Base-by-base conservation (phyloP, 1,140 invertebrate genomes). In the Eciton burchellii region DNA sequence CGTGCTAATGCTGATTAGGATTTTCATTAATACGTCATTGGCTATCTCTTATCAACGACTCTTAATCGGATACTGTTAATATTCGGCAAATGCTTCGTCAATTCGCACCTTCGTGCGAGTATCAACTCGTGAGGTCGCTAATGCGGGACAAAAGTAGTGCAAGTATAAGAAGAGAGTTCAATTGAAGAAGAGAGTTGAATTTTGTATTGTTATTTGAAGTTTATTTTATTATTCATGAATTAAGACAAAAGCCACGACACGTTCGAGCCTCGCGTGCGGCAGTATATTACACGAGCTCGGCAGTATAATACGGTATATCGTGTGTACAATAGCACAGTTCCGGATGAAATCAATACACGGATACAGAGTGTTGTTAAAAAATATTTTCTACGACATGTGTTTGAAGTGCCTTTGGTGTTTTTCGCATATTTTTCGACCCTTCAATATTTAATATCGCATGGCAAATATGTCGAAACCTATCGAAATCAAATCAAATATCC, bases 1-100 rank as follows among this genome's bases (percentile, higher is more conserved):
- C 4, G 24, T 19, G 9, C 24, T 73, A 71, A 71, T 62, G 24
- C 60, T 16, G 24, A 62, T 74, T 76, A 65, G 4, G 62, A 63
- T 52, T 56, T 76, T 66, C 12, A 1, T 16, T 2, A 6, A 66
- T 54, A 12, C 4, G 12, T 47, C 16, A 43, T 60, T 24, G 19
- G 1, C 66, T 74, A 56, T 66, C 3, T 63, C 24, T n/a, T n/a
- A 16, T 56, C 16, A 16, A 6, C 6, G 16, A 16, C 6, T 6
- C 35, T 35, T 35, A 35, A 35, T 6, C 6, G 35, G 6, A 35
- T 14, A 62, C 43, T n/a, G 0, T 74, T 29, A 63, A 4, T 21
- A 3, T 43, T 21, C 12, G 9, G 16, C 57, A 62, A 43, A 19
- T n/a, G 16, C n/a, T 43, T 63, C 16, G 41, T 19, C 26, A 74